Evolutionary conservation across 2,888 invertebrate genomes (phyloP), one percentile per base, ranked within the genome.

Genomic region (Trichopria drosophilae): DNA sequence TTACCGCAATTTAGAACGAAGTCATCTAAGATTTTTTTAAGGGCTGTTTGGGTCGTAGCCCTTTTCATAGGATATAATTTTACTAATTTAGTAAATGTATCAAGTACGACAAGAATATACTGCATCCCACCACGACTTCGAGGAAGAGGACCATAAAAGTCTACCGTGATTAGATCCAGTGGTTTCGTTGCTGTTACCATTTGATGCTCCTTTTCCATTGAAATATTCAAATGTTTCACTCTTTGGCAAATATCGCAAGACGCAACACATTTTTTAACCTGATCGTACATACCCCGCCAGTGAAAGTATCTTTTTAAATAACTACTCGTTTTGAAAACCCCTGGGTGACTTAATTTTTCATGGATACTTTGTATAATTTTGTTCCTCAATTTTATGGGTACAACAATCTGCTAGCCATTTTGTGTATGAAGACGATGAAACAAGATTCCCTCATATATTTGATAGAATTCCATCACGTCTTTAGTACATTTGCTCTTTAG

Each of bases 171-270:
- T 1, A 42, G 15, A n/a, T 42, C 48, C 22, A 32, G 32, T 6
- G 48, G 42, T 20, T 32, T 18, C 12, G 19, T 5, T 9, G 42
- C 16, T 12, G 20, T 20, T 1, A 42, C 32, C 32, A 42, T 10
- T 3, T 18, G 3, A 23, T 42, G 31, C 10, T n/a, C 16, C 1
- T 32, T 32, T n/a, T 42, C 12, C 42, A 42, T 42, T 4, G 18
- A 18, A 6, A 20, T 4, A 19, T 42, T 42, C 1, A 20, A 4
- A 20, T n/a, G 18, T 19, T 42, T 32, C 1, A 32, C 32, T 6
- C 42, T 29, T 15, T 42, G 42, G 16, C 32, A 42, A n/a, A 42
- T n/a, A 16, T 42, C 42, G 12, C 42, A 42, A 3, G 10, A n/a
- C 1, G 15, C 5, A 5, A 29, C 7, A 29, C n/a, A 29, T 29